Base-by-base conservation (phyloP, 2,888 invertebrate genomes). In the Mesorhabditis sp. region DNA sequence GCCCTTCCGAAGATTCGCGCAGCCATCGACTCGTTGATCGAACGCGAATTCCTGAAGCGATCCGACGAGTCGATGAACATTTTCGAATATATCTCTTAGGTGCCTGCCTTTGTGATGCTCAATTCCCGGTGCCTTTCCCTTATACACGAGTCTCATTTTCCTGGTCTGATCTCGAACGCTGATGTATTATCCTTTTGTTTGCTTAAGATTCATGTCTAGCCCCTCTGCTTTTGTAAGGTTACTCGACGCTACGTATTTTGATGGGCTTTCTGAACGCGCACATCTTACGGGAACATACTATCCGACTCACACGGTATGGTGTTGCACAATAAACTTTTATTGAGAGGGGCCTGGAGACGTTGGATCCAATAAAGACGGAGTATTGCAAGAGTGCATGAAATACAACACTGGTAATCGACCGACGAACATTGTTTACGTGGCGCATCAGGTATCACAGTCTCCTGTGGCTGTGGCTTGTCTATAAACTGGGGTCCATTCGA, bases 11-110 rank as follows among this genome's bases (percentile, higher is more conserved):
- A 86, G 71, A 89, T 89, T 41, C 90, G 95, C 93, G 96, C 96
- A 91, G 97, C 97, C 89, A 98, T 98, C 89, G 97, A 98, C 88
- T 95, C 96, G 85, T 90, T 98, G 85, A 98, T 98, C 86, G 98
- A 98, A 88, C 98, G 98, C 87, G 98, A 97, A 87, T 98, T 97
- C 88, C 88, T 98, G 86, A 95, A 95, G 86, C 91, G 98, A 86
- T 93, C 93, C 77, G 96, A 96, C 85, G 95, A 94, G 64, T 93
- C 95, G 87, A 96, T 95, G 89, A 97, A 98, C 89, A 94, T 94
- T 7, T 97, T 97, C 90, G 95, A 94, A 88, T 98, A 97, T 88
- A 90, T 97, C 88, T 96, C 97, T 89, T 95, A 86, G 62, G 41
- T 13, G n/a, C 58, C 58, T 50, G 58, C n/a, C 7, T 50, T 13